phyloP scores from a whole-genome alignment of 2,797 vertebrate genomes.

The Pogoniulus pusillus region DNA sequence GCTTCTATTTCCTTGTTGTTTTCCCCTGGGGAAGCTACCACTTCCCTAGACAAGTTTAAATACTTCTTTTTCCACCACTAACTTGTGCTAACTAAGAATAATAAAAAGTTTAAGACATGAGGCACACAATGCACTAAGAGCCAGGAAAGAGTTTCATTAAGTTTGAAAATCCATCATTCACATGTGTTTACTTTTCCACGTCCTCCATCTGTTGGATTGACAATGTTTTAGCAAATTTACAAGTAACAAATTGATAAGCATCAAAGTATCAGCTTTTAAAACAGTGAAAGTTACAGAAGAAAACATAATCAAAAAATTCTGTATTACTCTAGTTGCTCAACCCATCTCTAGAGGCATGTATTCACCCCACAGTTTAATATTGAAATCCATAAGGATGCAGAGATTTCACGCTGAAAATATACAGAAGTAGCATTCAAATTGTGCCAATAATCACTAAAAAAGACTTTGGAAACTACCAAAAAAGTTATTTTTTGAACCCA shows the following conservation, averaged over 20 bases:
- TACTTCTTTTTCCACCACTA: background rate
- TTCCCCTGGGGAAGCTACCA: background rate
- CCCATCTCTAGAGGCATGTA: no score
- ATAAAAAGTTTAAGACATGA: background rate
- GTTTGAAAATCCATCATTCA: background rate
- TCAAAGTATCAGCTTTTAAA: background rate
- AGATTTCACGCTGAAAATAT: background rate
- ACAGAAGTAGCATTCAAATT: background rate
- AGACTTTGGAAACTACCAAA: background rate
- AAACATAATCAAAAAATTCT: background rate
- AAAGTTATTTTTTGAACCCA: background rate
- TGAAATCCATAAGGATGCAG: rapidly evolving
- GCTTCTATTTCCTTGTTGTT: background rate
- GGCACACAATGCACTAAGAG: background rate
- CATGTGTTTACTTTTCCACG: background rate
- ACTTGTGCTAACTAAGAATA: background rate
- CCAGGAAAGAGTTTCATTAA: background rate
- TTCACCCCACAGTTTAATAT: background rate
- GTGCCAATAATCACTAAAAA: background rate
- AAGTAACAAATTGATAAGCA: background rate
- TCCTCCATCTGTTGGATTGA: background rate
- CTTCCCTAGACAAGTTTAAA: background rate
- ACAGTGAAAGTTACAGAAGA: background rate
- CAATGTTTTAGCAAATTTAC: background rate
- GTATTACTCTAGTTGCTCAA: background rate